Conservation (phyloP, 2,797 vertebrate species). For the Atherinosoma microstoma region DNA sequence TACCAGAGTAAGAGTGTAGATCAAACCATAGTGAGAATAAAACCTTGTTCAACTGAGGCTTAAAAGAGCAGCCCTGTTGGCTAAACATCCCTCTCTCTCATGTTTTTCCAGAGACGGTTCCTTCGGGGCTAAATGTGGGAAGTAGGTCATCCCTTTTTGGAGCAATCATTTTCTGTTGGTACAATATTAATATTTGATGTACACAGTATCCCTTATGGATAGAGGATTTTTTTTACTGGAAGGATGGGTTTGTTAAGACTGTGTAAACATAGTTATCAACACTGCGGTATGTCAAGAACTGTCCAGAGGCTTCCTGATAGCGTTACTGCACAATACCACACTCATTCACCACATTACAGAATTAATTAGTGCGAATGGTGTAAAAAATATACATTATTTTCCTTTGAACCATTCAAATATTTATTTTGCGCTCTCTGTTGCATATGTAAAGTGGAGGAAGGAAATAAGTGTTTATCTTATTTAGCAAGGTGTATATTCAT, state of each 20-base stretch:
- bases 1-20: constrained; percentile 25
- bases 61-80: constrained; percentile 69
- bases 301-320: not conserved
- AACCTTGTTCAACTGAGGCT: constrained; percentile 63
- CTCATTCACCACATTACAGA: not conserved
- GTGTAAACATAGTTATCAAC: constrained; percentile 58
- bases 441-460: too few relatives aligned
- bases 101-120: constrained; percentile 77
- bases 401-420: too few relatives aligned
- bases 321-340: not conserved
- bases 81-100: constrained; percentile 73
- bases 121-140: constrained; percentile 79
- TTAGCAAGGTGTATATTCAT: too few relatives aligned
- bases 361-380: not conserved
- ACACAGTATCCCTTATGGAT: constrained; percentile 73
- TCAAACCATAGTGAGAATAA: constrained; percentile 62
- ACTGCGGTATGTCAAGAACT: constrained; percentile 30
- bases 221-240: constrained; percentile 67
- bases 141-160: constrained; percentile 82
- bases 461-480: too few relatives aligned
- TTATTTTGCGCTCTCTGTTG: too few relatives aligned
- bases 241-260: constrained; percentile 48
- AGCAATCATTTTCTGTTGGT: constrained; percentile 80
- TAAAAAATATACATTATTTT: not conserved
- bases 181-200: constrained; percentile 83